A percentile compares a stretch with the other conserved stretches of the same genome.
These are phyloP conservation scores for Phthorimaea operculella DNA, from an alignment of 1,140 invertebrate species.

Conservation along the genomic window DNA sequence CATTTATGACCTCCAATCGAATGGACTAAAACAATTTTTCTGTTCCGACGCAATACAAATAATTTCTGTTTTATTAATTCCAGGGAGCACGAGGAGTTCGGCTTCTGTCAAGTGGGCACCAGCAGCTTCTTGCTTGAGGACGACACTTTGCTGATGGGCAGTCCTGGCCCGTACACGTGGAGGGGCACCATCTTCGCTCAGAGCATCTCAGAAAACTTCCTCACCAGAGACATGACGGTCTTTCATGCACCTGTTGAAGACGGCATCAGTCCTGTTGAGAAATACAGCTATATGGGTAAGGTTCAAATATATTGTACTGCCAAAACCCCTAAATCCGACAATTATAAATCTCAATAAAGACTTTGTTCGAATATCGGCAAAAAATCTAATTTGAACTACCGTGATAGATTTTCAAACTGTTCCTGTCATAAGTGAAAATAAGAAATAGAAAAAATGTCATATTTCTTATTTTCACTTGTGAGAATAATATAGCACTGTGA, in stretches of 20 bases:
- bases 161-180: slow-evolving; percentile 90
- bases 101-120: slow-evolving; percentile 93
- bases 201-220: slow-evolving; percentile 78
- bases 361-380: too few relatives aligned
- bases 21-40: too few relatives aligned
- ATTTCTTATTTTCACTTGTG: too few relatives aligned
- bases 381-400: too few relatives aligned
- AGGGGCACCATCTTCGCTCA: slow-evolving; percentile 87
- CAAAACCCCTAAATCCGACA: too few relatives aligned
- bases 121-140: slow-evolving; percentile 83
- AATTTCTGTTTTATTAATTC: slow-evolving; percentile 26
- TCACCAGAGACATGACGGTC: slow-evolving; percentile 80
- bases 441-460: too few relatives aligned
- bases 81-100: slow-evolving; percentile 87
- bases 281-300: slow-evolving; percentile 89
- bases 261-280: slow-evolving; percentile 78
- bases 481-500: too few relatives aligned
- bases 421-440: too few relatives aligned
- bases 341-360: too few relatives aligned
- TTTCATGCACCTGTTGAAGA: slow-evolving; percentile 79
- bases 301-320: too few relatives aligned
- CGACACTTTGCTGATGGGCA: slow-evolving; percentile 83
- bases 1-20: too few relatives aligned
- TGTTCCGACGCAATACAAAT: neutral
- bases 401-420: too few relatives aligned